A percentile compares a stretch with the other conserved stretches of the same genome.
Conservation (phyloP, 2,888 invertebrate genomes). For the Tenthredo livida region DNA sequence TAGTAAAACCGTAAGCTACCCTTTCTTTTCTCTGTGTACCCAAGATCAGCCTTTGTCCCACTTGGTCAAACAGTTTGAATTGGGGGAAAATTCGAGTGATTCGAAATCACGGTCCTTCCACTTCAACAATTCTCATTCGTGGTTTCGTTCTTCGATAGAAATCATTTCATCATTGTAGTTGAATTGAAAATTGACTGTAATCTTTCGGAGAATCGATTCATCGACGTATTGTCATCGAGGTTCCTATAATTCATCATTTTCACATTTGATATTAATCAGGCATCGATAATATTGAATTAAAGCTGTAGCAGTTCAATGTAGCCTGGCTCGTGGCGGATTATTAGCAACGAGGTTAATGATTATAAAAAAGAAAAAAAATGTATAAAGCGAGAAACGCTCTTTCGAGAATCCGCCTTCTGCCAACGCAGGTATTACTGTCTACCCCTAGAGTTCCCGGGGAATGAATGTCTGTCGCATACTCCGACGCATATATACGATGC, state of each 20-base stretch:
- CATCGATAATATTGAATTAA: neutral
- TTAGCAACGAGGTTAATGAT: slow-evolving; percentile 1
- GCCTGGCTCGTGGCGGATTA: neutral
- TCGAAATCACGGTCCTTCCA: neutral
- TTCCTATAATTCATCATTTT: no score
- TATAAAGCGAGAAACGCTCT: neutral
- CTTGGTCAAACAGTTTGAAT: neutral
- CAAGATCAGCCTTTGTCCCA: neutral
- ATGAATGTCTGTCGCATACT: slow-evolving; percentile 60
- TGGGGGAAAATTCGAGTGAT: slow-evolving; percentile 31
- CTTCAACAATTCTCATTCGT: neutral
- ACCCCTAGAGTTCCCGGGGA: slow-evolving; percentile 53
- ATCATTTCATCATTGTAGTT: neutral
- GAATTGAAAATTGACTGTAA: slow-evolving; percentile 44
- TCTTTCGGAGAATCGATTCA: neutral
- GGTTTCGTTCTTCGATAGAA: neutral
- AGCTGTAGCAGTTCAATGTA: neutral
- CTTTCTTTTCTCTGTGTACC: neutral
- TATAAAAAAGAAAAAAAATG: neutral
- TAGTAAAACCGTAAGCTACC: neutral
- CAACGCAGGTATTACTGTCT: slow-evolving; percentile 22
- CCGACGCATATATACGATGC: slow-evolving; percentile 67
- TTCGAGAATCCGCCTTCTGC: slow-evolving; percentile 24
- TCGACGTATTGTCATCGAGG: neutral
- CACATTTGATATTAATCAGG: neutral